These are phyloP conservation scores for Paratilapia polleni DNA, from an alignment of 2,113 vertebrate genomes.

Conservation along the genomic window DNA sequence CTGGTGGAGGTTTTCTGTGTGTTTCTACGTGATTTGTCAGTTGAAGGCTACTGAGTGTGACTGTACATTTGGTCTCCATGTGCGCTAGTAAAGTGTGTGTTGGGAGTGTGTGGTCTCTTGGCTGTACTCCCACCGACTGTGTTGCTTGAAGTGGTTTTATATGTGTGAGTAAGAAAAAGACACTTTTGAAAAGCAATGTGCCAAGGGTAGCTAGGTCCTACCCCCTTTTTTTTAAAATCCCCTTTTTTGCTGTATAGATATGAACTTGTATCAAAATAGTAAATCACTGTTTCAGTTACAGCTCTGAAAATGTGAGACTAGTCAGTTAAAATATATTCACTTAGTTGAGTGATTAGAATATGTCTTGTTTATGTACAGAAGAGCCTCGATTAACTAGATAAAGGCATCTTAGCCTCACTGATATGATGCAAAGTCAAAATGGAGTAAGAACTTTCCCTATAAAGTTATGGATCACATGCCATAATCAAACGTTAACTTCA, in stretches of 20 bases:
- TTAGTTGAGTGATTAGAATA: background rate
- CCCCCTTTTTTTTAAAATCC: background rate
- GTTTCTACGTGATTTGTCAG: slow-evolving; percentile 22
- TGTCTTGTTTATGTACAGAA: background rate
- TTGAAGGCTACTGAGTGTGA: slow-evolving; percentile 31
- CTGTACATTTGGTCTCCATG: slow-evolving; percentile 72
- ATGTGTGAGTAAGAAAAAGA: slow-evolving; percentile 31
- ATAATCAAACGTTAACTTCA: background rate
- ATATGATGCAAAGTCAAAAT: background rate
- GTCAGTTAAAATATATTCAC: background rate
- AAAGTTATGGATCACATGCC: background rate
- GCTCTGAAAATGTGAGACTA: background rate
- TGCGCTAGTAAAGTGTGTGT: slow-evolving; percentile 63
- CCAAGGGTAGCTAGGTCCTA: background rate
- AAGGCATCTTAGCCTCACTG: background rate
- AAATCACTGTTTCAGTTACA: background rate
- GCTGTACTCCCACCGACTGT: slow-evolving; percentile 47
- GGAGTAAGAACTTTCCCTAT: background rate
- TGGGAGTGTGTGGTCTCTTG: slow-evolving; percentile 72
- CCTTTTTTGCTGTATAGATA: background rate
- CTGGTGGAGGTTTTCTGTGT: slow-evolving; percentile 1
- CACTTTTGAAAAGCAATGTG: background rate
- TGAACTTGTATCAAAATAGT: background rate
- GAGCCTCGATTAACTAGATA: background rate
- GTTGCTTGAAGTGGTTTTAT: slow-evolving; percentile 56